Evolutionary conservation across 2,113 vertebrate genomes (phyloP).

Genomic region (Falcunculus frontatus): DNA sequence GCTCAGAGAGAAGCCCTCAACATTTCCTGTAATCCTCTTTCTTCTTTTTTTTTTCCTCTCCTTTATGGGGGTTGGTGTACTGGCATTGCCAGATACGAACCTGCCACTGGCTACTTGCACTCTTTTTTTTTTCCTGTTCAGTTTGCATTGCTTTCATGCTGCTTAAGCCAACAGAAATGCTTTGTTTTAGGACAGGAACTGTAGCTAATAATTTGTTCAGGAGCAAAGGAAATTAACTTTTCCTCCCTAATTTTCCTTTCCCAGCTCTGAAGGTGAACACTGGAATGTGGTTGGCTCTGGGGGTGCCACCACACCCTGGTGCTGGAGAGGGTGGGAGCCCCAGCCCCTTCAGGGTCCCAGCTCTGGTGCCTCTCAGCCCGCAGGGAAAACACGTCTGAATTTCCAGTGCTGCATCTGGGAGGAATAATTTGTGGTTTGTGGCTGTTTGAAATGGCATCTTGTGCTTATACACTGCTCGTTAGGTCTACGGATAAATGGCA

Average conservation of each 20-base stretch:
- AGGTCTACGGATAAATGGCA: neutral
- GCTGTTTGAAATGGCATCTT: neutral
- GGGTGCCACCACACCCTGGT: rapidly evolving
- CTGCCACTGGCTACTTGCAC: neutral
- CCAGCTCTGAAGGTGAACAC: neutral
- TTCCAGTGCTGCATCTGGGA: neutral
- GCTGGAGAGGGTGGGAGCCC: neutral
- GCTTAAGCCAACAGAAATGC: neutral
- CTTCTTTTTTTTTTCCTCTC: rapidly evolving
- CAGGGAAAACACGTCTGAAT: rapidly evolving
- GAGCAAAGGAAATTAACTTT: neutral
- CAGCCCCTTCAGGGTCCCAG: rapidly evolving
- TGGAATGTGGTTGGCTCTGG: neutral
- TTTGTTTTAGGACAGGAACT: neutral
- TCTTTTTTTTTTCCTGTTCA: neutral
- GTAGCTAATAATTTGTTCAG: neutral
- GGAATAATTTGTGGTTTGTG: neutral
- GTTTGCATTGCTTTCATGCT: neutral
- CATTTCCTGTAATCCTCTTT: neutral
- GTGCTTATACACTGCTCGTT: neutral
- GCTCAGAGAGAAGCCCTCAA: neutral
- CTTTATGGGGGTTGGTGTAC: rapidly evolving
- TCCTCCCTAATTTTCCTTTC: neutral
- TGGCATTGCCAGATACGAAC: neutral
- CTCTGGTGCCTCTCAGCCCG: neutral